These are phyloP conservation scores for Microcebus ravelobensis DNA, from an alignment of 2,113 vertebrate genomes.

Conservation along the genomic window DNA sequence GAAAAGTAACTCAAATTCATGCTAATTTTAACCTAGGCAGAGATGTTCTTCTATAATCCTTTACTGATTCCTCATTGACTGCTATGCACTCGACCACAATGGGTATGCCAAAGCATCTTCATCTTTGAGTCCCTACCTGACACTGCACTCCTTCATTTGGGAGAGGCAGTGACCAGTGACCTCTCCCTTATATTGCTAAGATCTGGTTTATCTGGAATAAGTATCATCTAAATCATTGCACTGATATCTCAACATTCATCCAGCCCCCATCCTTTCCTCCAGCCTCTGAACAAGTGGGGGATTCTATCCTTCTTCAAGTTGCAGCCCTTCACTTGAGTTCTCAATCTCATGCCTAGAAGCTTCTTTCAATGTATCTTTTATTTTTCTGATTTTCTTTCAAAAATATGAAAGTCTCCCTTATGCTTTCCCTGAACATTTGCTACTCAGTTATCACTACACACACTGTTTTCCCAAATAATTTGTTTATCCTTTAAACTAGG, in stretches of 20 bases:
- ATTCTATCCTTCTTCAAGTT: background rate
- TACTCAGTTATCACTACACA: background rate
- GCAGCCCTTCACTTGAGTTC: background rate
- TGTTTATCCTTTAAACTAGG: background rate
- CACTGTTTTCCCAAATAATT: background rate
- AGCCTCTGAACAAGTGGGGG: background rate
- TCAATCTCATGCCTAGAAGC: background rate
- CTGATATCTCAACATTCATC: background rate
- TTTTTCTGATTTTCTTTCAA: conserved; percentile 31
- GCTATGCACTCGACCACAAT: background rate
- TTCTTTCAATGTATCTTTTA: background rate
- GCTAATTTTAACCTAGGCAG: conserved; percentile 6
- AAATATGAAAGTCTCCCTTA: background rate
- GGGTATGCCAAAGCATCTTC: background rate
- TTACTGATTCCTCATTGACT: background rate
- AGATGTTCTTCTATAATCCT: background rate
- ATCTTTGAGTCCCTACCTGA: background rate
- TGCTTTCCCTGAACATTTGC: background rate
- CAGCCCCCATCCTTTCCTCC: background rate
- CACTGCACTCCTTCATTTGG: background rate
- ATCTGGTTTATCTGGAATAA: background rate
- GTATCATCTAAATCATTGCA: background rate
- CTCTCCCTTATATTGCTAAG: background rate
- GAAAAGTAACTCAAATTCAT: conserved; percentile 20
- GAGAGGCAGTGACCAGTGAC: background rate